A percentile compares a stretch with the other conserved stretches of the same genome.
These are phyloP conservation scores for Drepanosiphum platanoidis DNA, from an alignment of 2,888 invertebrate genomes.

Conservation along the genomic window DNA sequence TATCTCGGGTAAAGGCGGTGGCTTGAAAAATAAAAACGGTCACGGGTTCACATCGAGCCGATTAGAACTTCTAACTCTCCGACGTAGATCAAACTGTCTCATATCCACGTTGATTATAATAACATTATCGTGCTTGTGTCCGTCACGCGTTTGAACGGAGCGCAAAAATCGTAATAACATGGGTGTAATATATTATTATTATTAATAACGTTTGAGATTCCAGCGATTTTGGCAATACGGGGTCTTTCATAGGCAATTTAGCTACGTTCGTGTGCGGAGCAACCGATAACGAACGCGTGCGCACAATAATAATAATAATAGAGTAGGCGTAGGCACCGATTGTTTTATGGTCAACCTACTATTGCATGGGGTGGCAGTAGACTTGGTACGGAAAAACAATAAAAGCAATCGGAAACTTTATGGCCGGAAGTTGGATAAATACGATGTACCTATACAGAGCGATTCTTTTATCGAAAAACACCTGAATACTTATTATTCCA, in stretches of 20 bases:
- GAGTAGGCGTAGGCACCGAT: background rate
- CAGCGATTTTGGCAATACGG: background rate
- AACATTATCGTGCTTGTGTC: background rate
- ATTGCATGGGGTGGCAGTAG: background rate
- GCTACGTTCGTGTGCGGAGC: constrained; percentile 32
- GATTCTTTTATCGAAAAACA: no score
- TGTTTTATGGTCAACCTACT: background rate
- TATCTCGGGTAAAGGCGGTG: background rate
- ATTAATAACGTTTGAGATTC: no score
- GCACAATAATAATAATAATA: background rate
- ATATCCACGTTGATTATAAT: background rate
- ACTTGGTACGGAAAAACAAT: background rate
- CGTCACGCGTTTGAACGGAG: background rate
- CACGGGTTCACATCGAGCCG: background rate
- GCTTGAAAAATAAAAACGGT: background rate
- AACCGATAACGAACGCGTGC: constrained; percentile 63
- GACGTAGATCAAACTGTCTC: no score
- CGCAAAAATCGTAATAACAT: background rate
- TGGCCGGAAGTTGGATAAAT: background rate
- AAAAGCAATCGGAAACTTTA: background rate
- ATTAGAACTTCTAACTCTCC: no score
- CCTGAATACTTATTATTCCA: no score
- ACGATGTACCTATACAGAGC: no score
- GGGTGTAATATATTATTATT: no score
- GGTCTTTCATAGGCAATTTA: background rate